phyloP scores from a whole-genome alignment of 2,888 invertebrate genomes.

The Lamellibrachia columna region DNA sequence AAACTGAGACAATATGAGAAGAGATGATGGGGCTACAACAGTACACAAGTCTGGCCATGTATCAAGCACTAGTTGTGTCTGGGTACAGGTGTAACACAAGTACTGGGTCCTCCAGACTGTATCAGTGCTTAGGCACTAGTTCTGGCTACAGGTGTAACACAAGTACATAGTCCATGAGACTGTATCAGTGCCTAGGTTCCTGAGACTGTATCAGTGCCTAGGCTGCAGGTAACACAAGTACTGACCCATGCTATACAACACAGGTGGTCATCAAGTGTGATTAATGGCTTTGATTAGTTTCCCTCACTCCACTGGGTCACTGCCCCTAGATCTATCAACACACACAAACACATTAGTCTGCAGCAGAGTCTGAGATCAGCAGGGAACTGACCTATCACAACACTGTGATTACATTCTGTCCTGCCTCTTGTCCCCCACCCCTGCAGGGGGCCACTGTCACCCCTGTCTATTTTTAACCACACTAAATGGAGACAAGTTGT shows the following conservation, averaged over 20 bases:
- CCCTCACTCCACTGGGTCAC: not conserved
- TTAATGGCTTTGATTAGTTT: conserved; percentile 7
- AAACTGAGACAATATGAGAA: not conserved
- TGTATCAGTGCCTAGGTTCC: not conserved
- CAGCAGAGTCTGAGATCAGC: not conserved
- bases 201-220: not conserved
- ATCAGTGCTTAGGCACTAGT: too few relatives aligned
- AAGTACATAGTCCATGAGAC: not conserved
- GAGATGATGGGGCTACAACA: not conserved
- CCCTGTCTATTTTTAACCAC: not conserved
- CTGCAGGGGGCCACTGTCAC: not conserved
- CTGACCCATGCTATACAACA: not conserved
- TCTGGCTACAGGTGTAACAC: not conserved
- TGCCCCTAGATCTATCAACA: not conserved
- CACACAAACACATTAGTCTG: not conserved
- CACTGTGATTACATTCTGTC: not conserved
- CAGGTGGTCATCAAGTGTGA: not conserved
- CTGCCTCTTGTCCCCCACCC: not conserved
- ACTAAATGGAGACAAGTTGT: not conserved
- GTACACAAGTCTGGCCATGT: too few relatives aligned
- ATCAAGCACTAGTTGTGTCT: too few relatives aligned
- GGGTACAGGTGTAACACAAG: too few relatives aligned
- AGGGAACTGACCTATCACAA: not conserved
- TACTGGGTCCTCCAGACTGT: too few relatives aligned
- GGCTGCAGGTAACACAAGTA: conserved; percentile 11